Conservation (phyloP, 2,888 invertebrate genomes). For the Mythimna loreyi region DNA sequence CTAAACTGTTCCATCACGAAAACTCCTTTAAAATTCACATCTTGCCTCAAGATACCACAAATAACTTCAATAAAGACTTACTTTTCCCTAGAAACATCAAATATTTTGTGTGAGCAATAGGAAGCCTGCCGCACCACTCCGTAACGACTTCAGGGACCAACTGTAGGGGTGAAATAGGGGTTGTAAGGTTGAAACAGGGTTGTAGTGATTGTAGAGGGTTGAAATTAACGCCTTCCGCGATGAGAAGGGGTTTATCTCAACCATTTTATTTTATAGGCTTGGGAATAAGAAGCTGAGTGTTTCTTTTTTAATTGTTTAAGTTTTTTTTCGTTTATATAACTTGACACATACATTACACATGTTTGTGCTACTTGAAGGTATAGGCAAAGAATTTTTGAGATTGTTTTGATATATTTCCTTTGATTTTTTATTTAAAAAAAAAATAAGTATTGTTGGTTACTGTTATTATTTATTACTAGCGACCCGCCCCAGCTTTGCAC, state of each 20-base stretch:
- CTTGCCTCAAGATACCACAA: slow-evolving; percentile 18
- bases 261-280: slow-evolving; percentile 17
- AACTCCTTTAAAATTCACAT: slow-evolving; percentile 6
- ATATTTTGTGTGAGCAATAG: slow-evolving; percentile 27
- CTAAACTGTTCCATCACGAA: not conserved
- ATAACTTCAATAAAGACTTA: slow-evolving; percentile 10
- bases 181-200: slow-evolving; percentile 23
- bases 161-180: slow-evolving; percentile 6
- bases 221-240: slow-evolving; percentile 35
- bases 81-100: not conserved
- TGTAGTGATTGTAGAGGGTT: slow-evolving; percentile 21
- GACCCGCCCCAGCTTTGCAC: too few species aligned
- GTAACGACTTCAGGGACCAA: slow-evolving; percentile 39
- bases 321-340: not conserved
- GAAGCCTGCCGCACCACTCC: not conserved
- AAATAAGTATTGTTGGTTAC: too few species aligned
- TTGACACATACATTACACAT: not conserved
- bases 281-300: not conserved
- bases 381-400: too few species aligned
- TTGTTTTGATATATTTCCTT: too few species aligned
- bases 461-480: too few species aligned
- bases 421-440: too few species aligned
- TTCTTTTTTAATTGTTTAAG: slow-evolving; percentile 2
- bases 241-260: slow-evolving; percentile 31
- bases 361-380: too few species aligned